Percentiles rank a stretch among this genome's conserved stretches.
phyloP scores from a whole-genome alignment of 2,797 vertebrate species.

The Sebastes hopkinsi region DNA sequence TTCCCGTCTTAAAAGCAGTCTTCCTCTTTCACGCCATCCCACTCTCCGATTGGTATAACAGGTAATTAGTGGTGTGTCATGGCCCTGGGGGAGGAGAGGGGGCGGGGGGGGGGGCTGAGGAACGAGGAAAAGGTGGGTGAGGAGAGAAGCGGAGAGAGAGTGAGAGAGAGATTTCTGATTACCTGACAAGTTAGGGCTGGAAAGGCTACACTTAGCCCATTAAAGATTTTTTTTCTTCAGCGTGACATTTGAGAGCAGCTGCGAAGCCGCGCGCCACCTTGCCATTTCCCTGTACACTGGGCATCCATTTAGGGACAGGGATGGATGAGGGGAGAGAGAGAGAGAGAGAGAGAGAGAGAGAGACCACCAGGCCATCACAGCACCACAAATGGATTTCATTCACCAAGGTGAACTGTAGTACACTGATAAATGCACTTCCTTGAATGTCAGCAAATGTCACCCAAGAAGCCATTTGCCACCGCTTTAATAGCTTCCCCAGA shows the following conservation, averaged over 20 bases:
- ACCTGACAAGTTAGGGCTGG: conserved; percentile 98
- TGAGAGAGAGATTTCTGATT: conserved; percentile 91
- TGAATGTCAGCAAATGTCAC: conserved; percentile 99
- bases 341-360: conserved; percentile 34
- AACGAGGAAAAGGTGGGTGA: conserved; percentile 64
- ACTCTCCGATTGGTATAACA: conserved; percentile 90
- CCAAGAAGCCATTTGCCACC: conserved; percentile 97
- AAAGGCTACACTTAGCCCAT: conserved; percentile 99
- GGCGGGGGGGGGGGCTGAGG: conserved; percentile 68
- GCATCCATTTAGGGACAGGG: conserved; percentile 87
- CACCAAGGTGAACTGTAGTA: conserved; percentile 93
- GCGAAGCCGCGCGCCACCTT: conserved; percentile 88
- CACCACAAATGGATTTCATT: conserved; percentile 95
- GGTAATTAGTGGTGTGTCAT: conserved; percentile 94
- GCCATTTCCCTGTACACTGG: conserved; percentile 94
- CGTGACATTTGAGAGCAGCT: conserved; percentile 98
- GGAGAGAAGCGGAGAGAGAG: conserved; percentile 56
- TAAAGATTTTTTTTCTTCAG: conserved; percentile 94
- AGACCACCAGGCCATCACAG: conserved; percentile 88
- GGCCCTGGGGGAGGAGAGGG: conserved; percentile 83
- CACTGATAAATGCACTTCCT: conserved; percentile 98
- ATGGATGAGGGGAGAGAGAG: conserved; percentile 51
- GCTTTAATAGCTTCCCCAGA: conserved; percentile 91
- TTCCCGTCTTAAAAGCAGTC: conserved; percentile 85
- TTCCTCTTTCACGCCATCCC: conserved; percentile 84